Base-by-base conservation (phyloP, 1,140 invertebrate genomes). In the Planococcus citri region DNA sequence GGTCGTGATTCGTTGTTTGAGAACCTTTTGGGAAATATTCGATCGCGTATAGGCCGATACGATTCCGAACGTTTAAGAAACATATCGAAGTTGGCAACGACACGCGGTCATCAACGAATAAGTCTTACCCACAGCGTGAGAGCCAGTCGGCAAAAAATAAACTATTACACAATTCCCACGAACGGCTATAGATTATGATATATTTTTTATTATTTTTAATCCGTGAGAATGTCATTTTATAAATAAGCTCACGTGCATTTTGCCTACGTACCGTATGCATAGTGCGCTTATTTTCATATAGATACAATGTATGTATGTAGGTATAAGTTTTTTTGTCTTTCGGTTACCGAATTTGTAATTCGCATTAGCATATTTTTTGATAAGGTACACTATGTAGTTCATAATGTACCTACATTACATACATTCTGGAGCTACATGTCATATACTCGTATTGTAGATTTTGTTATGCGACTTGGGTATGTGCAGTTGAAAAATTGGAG, bases 241-340 rank as follows among this genome's bases (percentile, higher is more conserved):
- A 51, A 51, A 51, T 51, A 51, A n/a, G n/a, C 41, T 51, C 41
- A 51, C 41, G 41, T 51, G 41, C 41, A 51, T 51, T n/a, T 51
- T 51, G 12, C 41, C 4, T 51, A 33, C 29, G 29, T 33, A n/a
- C n/a, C n/a, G n/a, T n/a, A n/a, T n/a, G n/a, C n/a, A n/a, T n/a
- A n/a, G n/a, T n/a, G n/a, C n/a, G n/a, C 33, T 14, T 37, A 37
- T 37, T 8, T 6, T 37, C 14, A 14, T 37, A 37, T 37, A 37
- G 33, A 8, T 37, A 14, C 14, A 6, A 6, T 8, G 33, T 37
- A 37, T 14, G 33, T 37, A 37, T 14, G 14, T 51, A 9, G 41
- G 2, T 17, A 51, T n/a, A 14, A 51, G 29, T 33, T 33, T 33
- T n/a, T 51, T 6, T 51, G 10, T 51, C 17, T 51, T 51, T 20